Evolutionary conservation across 2,888 invertebrate genomes (phyloP).

Genomic region (Marasmarcha lunaedactyla): DNA sequence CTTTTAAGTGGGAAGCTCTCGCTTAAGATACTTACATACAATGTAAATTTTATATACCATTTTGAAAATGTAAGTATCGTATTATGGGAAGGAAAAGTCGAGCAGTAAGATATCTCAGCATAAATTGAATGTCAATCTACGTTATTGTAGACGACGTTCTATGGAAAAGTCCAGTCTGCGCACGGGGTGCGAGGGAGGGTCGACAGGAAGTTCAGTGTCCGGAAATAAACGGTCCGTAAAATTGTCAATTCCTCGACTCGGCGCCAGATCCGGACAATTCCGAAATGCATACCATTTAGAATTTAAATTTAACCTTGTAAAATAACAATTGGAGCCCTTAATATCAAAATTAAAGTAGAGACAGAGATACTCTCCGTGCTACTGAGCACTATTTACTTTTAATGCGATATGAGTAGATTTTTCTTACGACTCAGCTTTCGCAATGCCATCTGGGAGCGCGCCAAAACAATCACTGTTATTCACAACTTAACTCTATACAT

Average conservation of each 20-base stretch:
- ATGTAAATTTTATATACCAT: slow-evolving; percentile 64
- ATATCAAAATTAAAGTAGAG: not conserved
- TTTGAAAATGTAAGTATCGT: slow-evolving; percentile 29
- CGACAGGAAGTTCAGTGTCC: slow-evolving; percentile 66
- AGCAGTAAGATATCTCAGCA: slow-evolving; percentile 8
- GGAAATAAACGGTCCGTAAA: slow-evolving; percentile 77
- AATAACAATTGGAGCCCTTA: too few relatives aligned
- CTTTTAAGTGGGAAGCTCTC: slow-evolving; percentile 71
- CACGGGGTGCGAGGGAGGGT: not conserved
- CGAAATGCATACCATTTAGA: slow-evolving; percentile 19
- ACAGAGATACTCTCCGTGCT: not conserved
- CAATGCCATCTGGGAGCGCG: slow-evolving; percentile 57
- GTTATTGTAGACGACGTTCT: too few relatives aligned
- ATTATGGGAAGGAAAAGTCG: slow-evolving; percentile 21
- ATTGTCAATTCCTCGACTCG: slow-evolving; percentile 74
- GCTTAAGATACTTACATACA: slow-evolving; percentile 70
- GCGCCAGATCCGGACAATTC: slow-evolving; percentile 52
- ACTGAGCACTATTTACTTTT: not conserved
- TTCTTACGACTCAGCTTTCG: slow-evolving; percentile 17
- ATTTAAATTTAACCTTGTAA: too few relatives aligned
- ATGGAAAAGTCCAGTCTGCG: too few relatives aligned
- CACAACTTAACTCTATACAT: slow-evolving; percentile 39
- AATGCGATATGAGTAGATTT: not conserved
- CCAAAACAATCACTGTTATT: slow-evolving; percentile 67
- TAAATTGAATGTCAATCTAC: too few relatives aligned